phyloP scores from a whole-genome alignment of 2,888 invertebrate genomes.

The Leptinotarsa juncta region DNA sequence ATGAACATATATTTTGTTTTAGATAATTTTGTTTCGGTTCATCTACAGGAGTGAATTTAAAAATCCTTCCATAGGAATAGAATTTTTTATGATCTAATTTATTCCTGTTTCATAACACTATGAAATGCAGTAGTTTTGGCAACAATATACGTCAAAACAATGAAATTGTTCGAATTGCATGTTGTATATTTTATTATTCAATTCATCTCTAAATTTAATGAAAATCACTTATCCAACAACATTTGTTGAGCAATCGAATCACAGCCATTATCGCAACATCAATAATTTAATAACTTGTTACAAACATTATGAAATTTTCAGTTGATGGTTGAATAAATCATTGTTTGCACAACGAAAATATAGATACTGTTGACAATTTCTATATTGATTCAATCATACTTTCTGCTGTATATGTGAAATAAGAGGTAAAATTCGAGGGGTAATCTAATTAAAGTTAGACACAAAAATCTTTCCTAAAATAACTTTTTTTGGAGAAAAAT shows the following conservation, averaged over 20 bases:
- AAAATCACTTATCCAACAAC: slow-evolving; percentile 7
- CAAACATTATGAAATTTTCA: slow-evolving; percentile 4
- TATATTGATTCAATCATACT: background rate
- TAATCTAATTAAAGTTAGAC: too few relatives aligned
- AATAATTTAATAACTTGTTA: slow-evolving; percentile 1
- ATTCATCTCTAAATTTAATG: background rate
- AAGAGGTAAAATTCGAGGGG: too few relatives aligned
- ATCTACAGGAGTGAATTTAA: too few relatives aligned
- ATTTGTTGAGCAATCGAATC: background rate
- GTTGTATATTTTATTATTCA: background rate
- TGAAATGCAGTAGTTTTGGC: too few relatives aligned
- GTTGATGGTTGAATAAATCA: background rate
- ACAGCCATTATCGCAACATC: background rate
- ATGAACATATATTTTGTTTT: too few relatives aligned
- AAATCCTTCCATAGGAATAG: too few relatives aligned
- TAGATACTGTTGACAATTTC: background rate
- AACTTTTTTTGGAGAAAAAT: too few relatives aligned
- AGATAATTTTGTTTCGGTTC: too few relatives aligned
- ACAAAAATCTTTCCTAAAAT: too few relatives aligned
- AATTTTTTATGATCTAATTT: too few relatives aligned
- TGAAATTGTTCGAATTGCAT: background rate
- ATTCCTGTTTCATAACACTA: too few relatives aligned
- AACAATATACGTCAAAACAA: too few relatives aligned
- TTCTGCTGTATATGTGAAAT: background rate
- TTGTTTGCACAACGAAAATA: slow-evolving; percentile 1